Evolutionary conservation across 2,797 vertebrate genomes (phyloP).

Genomic region (Anguilla pacifica): DNA sequence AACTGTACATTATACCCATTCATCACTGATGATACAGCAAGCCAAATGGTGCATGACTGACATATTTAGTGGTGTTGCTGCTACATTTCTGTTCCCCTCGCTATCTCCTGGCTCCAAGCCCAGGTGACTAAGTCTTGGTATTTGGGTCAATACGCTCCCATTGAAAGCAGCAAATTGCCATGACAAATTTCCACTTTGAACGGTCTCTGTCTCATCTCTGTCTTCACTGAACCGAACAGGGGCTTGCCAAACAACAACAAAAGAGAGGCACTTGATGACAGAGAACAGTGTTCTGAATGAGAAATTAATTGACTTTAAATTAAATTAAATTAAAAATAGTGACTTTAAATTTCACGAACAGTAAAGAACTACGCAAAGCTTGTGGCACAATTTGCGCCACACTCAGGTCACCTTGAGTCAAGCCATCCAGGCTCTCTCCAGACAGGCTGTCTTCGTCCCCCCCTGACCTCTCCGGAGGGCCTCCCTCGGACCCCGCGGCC

Average conservation of each 20-base stretch:
- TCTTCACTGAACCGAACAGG: not conserved
- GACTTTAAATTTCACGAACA: not conserved
- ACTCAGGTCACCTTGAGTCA: conserved; percentile 79
- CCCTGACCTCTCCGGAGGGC: conserved; percentile 65
- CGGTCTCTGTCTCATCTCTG: not conserved
- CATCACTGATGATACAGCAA: not conserved
- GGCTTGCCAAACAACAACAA: not conserved
- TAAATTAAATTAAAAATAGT: too few species aligned
- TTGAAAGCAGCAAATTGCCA: not conserved
- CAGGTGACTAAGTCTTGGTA: not conserved
- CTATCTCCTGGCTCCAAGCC: not conserved
- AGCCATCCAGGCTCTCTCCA: conserved; percentile 86
- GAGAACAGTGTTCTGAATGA: not conserved
- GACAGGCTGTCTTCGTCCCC: conserved; percentile 89
- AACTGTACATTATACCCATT: not conserved
- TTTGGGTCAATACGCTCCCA: not conserved
- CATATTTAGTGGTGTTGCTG: not conserved
- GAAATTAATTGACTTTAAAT: not conserved
- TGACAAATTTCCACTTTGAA: not conserved
- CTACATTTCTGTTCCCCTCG: not conserved
- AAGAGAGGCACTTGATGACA: not conserved
- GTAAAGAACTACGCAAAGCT: not conserved
- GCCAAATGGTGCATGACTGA: not conserved
- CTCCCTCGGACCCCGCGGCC: conserved; percentile 64
- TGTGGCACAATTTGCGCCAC: not conserved